Evolutionary conservation across 2,113 vertebrate genomes (phyloP).

Genomic region (Oncorhynchus gorbuscha): DNA sequence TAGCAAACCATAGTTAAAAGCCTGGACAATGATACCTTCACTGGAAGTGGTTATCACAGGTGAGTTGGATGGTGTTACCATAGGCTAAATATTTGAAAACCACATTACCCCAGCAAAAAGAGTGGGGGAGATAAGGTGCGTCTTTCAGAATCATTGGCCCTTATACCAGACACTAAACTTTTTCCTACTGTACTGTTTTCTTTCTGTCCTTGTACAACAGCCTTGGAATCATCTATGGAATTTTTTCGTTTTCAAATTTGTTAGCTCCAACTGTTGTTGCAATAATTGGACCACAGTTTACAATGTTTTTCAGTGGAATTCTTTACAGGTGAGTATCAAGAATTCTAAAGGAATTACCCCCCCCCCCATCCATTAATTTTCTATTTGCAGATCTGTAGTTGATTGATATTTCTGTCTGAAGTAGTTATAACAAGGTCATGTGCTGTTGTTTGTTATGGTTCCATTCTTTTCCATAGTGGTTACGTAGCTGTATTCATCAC

Average conservation of each 20-base stretch:
- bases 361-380: no score
- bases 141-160: not conserved
- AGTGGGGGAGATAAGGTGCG: no score
- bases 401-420: not conserved
- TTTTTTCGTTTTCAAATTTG: conserved; percentile 93
- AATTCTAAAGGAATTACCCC: not conserved
- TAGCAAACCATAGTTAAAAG: conserved; percentile 97
- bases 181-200: not conserved
- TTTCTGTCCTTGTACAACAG: conserved; percentile 60
- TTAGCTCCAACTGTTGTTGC: conserved; percentile 86
- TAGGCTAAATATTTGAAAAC: not conserved
- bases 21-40: conserved; percentile 82
- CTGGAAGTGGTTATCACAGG: conserved; percentile 95
- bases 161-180: not conserved
- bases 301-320: conserved; percentile 91
- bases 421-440: not conserved
- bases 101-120: no score
- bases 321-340: conserved; percentile 86
- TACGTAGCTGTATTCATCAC: conserved; percentile 94
- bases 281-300: conserved; percentile 81
- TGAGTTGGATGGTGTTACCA: conserved; percentile 50
- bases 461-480: conserved; percentile 64
- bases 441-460: not conserved
- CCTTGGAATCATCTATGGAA: conserved; percentile 94
- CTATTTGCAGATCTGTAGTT: not conserved